A percentile compares a stretch with the other conserved stretches of the same genome.
Conservation (phyloP, 2,113 vertebrate genomes). For the Callipepla californica region DNA sequence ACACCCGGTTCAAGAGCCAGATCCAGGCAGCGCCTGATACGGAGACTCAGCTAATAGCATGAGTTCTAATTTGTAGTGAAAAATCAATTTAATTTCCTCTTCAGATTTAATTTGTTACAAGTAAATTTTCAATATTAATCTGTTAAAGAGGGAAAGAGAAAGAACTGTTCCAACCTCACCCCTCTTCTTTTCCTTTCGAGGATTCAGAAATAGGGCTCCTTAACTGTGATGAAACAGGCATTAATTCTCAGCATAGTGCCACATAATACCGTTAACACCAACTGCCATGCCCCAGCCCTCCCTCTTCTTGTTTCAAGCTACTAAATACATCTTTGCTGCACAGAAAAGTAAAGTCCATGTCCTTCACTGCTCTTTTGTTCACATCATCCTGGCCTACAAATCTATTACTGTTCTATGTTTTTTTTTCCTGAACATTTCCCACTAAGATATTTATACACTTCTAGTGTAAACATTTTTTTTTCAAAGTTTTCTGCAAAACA, state of each 20-base stretch:
- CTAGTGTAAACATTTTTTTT: not conserved
- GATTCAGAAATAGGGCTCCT: fast-evolving
- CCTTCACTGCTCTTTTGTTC: not conserved
- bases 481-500: not conserved
- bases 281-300: not conserved
- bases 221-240: not conserved
- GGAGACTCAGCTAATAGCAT: not conserved
- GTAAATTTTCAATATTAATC: not conserved
- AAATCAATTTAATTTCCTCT: slow-evolving; percentile 10
- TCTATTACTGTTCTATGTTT: not conserved
- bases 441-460: not conserved
- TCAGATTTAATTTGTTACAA: not conserved
- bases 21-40: fast-evolving
- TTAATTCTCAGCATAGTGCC: not conserved
- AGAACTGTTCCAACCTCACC: not conserved
- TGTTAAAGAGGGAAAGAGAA: not conserved
- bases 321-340: not conserved
- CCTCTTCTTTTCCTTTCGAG: not conserved
- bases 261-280: not conserved
- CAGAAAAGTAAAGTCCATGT: not conserved
- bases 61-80: not conserved
- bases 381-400: not conserved
- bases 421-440: no score
- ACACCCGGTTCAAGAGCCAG: fast-evolving
- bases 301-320: not conserved